Percentiles rank a stretch among this genome's conserved stretches.
phyloP scores from a whole-genome alignment of 2,888 invertebrate genomes.

The Drosophila mimica region DNA sequence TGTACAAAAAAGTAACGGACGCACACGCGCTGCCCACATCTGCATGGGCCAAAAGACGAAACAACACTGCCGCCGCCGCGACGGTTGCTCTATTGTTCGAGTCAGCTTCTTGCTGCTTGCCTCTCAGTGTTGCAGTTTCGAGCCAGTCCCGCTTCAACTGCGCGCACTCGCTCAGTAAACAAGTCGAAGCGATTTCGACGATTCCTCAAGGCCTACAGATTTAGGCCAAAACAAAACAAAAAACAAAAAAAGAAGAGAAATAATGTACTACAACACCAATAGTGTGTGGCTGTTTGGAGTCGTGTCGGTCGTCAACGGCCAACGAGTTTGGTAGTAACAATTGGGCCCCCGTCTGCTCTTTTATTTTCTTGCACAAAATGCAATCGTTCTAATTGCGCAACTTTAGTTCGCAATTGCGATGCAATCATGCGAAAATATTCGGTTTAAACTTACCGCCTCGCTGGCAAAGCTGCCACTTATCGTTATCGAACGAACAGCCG shows the following conservation, averaged over 20 bases:
- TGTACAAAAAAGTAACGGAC: constrained; percentile 69
- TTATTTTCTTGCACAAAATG: constrained; percentile 63
- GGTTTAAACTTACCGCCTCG: constrained; percentile 49
- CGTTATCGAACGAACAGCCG: constrained; percentile 36
- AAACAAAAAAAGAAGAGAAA: constrained; percentile 29
- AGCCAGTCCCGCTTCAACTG: constrained; percentile 62
- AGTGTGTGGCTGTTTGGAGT: constrained; percentile 44
- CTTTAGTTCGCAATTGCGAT: constrained; percentile 30
- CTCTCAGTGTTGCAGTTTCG: constrained; percentile 59
- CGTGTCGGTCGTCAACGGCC: constrained; percentile 25
- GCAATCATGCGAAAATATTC: constrained; percentile 48
- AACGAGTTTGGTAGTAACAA: constrained; percentile 62
- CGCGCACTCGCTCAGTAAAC: constrained; percentile 74
- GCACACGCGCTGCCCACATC: constrained; percentile 80
- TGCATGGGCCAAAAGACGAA: constrained; percentile 77
- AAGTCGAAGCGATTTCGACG: constrained; percentile 80
- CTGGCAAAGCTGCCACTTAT: constrained; percentile 14
- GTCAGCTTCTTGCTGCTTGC: constrained; percentile 26
- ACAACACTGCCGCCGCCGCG: constrained; percentile 69
- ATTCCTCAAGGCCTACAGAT: constrained; percentile 80
- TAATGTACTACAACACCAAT: constrained; percentile 61
- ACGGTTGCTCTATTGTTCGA: constrained; percentile 58
- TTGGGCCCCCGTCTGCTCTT: constrained; percentile 47
- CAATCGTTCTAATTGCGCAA: constrained; percentile 76
- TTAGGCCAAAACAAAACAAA: constrained; percentile 63